phyloP scores from a whole-genome alignment of 2,888 invertebrate species.

The Chaitophorus viminalis region DNA sequence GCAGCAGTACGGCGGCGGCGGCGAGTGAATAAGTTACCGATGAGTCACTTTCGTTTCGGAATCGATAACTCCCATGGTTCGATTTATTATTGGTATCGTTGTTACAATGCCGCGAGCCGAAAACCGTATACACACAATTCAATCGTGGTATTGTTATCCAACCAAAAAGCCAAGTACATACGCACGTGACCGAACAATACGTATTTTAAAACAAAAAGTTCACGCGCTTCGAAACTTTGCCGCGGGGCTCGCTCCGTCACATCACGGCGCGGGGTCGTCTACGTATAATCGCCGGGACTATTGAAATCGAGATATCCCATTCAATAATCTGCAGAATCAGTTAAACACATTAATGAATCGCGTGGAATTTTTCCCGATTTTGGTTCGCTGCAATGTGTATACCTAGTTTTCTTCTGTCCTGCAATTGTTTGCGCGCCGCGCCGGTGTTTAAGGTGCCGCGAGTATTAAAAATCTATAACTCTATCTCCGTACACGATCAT shows the following conservation, averaged over 20 bases:
- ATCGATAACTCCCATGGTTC: background rate
- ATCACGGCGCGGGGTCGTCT: background rate
- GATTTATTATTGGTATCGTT: background rate
- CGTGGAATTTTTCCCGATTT: background rate
- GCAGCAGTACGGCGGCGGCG: too few relatives aligned
- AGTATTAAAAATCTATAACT: too few relatives aligned
- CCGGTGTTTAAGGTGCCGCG: background rate
- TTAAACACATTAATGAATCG: background rate
- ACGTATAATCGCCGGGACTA: background rate
- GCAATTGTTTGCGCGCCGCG: background rate
- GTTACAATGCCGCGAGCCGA: slow-evolving; percentile 19
- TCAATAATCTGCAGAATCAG: background rate
- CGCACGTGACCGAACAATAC: slow-evolving; percentile 31
- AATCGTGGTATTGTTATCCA: slow-evolving; percentile 29
- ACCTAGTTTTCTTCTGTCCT: background rate
- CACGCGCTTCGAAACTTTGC: slow-evolving; percentile 20
- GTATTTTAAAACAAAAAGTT: slow-evolving; percentile 36
- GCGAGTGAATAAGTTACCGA: background rate
- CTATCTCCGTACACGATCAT: too few relatives aligned
- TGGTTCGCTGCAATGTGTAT: background rate
- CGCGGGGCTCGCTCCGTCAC: background rate
- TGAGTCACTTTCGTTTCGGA: background rate
- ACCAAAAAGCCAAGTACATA: background rate
- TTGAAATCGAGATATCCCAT: background rate
- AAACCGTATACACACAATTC: slow-evolving; percentile 21